phyloP scores from a whole-genome alignment of 2,113 vertebrate genomes.

The Oreochromis aureus region DNA sequence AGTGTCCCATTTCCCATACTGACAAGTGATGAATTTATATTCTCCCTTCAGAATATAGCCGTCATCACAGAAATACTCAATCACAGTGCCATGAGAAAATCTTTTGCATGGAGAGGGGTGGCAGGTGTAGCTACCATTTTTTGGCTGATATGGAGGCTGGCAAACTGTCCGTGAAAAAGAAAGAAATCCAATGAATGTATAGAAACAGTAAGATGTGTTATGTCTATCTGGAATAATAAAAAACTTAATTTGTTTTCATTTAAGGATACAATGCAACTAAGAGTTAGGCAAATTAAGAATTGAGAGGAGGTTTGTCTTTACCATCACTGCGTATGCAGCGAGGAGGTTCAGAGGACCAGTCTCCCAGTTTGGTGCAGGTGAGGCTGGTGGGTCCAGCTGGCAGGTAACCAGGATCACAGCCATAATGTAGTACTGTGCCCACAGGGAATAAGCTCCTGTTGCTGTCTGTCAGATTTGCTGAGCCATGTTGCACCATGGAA shows the following conservation, averaged over 20 bases:
- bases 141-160: slow-evolving; percentile 82
- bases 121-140: slow-evolving; percentile 89
- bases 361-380: slow-evolving; percentile 55
- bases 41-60: slow-evolving; percentile 89
- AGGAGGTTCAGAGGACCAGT: slow-evolving; percentile 69
- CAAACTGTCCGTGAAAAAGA: slow-evolving; percentile 72
- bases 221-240: neutral
- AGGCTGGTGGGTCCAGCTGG: slow-evolving; percentile 60
- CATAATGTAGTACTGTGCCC: slow-evolving; percentile 68
- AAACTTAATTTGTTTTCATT: neutral
- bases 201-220: neutral
- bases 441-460: slow-evolving; percentile 63
- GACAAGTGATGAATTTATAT: slow-evolving; percentile 89
- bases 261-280: neutral
- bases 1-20: slow-evolving; percentile 87
- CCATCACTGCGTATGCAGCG: slow-evolving; percentile 66
- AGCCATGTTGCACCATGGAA: slow-evolving; percentile 56
- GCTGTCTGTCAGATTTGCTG: slow-evolving; percentile 65
- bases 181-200: neutral
- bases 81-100: slow-evolving; percentile 81
- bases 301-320: slow-evolving; percentile 19
- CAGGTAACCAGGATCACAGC: slow-evolving; percentile 68
- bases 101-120: slow-evolving; percentile 86
- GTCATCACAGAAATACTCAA: slow-evolving; percentile 89
- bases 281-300: neutral